Base-by-base conservation (phyloP, 2,797 vertebrate species). In the Acropternis orthonyx region DNA sequence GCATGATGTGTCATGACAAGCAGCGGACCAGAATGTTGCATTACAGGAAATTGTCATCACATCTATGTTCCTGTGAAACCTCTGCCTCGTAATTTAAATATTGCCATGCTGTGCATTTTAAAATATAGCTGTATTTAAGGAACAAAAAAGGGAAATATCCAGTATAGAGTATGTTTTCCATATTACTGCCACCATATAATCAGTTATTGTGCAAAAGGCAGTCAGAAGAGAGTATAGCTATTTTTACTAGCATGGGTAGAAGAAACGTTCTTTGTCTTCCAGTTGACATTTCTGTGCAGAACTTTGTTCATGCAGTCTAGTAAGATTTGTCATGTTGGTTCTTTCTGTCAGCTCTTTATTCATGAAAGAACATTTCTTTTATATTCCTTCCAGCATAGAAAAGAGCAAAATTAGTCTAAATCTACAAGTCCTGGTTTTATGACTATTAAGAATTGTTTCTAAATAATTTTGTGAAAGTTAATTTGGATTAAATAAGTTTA, bases 201-300 rank as follows among this genome's bases (percentile, higher is more conserved):
- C 54, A 85, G 89, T 69, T 89, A 63, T 72, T 94, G 84, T 86
- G 54, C 87, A 36, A 89, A 65, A 91, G 84, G 68, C 84, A 91
- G 27, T 34, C 73, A 89, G 93, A 76, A 93, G 51, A 95, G 78
- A 95, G 65, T 90, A 92, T 89, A 23, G 43, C 65, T 61, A 85
- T 87, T 91, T 90, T 66, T 93, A 65, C 32, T 48, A n/a, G 37
- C 59, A 44, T 81, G 65, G 88, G 43, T 44, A 66, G 71, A 76
- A 95, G 71, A 93, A 95, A 71, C 24, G 26, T 49, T 81, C 80
- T 96, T 97, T 97, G 93, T 96, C 91, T 85, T 96, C 27, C 4
- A 4, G 1, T 26, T 46, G 61, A 82, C 39, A 56, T 94, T 94
- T 95, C 85, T 95, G 9, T 77, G 58, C 61, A 89, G 71, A 88